Base-by-base conservation (phyloP, 2,888 invertebrate genomes). In the Dicranocentrus wangi region DNA sequence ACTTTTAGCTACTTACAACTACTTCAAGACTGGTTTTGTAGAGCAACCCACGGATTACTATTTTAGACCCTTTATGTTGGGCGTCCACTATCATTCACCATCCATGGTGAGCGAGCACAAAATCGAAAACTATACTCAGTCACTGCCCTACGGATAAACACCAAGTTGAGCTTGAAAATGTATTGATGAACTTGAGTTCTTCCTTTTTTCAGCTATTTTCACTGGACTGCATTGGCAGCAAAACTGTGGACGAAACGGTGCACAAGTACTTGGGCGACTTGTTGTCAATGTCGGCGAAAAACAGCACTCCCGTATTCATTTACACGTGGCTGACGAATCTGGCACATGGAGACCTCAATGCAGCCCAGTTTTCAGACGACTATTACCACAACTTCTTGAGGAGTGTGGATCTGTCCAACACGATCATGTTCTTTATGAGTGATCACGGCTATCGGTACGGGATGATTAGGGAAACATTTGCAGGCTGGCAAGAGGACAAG, bases 11-110 rank as follows among this genome's bases (percentile, higher is more conserved):
- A 94, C 94, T 0, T 94, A 94, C 87, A 93, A 93, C 87, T 94
- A 92, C 85, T 87, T 91, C 17, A 93, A 93, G 87, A 89, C 90
- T 61, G 94, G 94, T 0, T 96, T 96, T 87, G 89, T 90, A 2
- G 89, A 91, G 15, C 91, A 92, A 0, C 96, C 96, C 0, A 93
- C 94, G 0, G 95, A 96, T 87, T 95, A 94, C 87, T 96, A 95
- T 85, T 90, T 94, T 84, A 90, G 94, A 71, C 93, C 95, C 0
- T 93, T 94, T 86, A 91, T 93, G 83, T 87, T 93, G 8, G 93
- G 65, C 1, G 79, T 84, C 15, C 75, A 80, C 28, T 47, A 73
- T 15, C 78, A 81, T 32, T 55, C 60, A 1, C 76, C 82, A 0
- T 27, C 58, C 23, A 17, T 76, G n/a, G 76, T 68, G 60, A 61